Evolutionary conservation across 37 sponge, comb jelly and placozoan species (phyloP), one percentile per base, ranked within the genome.

Genomic region (Petrosia ficiformis): DNA sequence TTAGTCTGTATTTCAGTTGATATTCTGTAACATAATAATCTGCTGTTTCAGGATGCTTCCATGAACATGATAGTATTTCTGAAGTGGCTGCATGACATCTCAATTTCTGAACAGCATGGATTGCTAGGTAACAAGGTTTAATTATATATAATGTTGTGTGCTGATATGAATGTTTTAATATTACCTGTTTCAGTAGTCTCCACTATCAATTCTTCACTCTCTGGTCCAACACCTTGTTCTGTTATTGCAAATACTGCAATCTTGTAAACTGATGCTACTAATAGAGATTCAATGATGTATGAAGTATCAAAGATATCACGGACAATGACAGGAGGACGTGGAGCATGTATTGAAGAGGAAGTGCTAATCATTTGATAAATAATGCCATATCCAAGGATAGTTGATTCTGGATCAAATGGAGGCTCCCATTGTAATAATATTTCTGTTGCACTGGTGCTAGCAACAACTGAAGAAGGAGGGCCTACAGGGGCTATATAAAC

Each of bases 401-500:
- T 5, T 26, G 22, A 26, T 5, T 61, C 63, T n/a, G 63, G 63
- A 61, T 61, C 63, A n/a, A 61, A 61, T 22, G 63, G 63, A 61
- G 63, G 25, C 63, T 26, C 26, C 63, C 63, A 61, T 11, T 61
- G 22, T 6, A 61, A 5, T n/a, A n/a, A n/a, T n/a, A n/a, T n/a
- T 8, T 5, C 6, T 26, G 63, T 61, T 5, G 25, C 26, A 5
- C 28, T 61, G 6, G 28, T n/a, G n/a, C n/a, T 61, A n/a, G 63
- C 28, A 26, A 22, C 14, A 61, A n/a, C 63, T 26, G 28, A 11
- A 26, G 14, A 5, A 61, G 63, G 63, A 26, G 63, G 63, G 11
- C 63, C 63, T 22, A 61, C 63, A 61, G 63, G 63, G n/a, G 63
- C 63, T 61, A 61, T n/a, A 61, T 6, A 29, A n/a, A n/a, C 11